phyloP scores from a whole-genome alignment of 2,797 vertebrate genomes.

The Thunnus albacares region DNA sequence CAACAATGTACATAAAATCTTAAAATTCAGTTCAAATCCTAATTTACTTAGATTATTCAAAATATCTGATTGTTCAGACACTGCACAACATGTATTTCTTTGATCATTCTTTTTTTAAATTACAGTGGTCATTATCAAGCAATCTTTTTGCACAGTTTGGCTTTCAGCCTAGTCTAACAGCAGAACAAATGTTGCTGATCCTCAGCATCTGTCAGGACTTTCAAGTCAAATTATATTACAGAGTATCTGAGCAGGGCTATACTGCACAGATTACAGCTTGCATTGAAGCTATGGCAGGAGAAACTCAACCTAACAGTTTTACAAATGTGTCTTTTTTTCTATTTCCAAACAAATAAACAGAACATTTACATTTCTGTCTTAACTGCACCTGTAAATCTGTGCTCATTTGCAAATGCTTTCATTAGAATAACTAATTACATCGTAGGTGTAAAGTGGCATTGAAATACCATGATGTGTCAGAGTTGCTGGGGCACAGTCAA shows the following conservation, averaged over 20 bases:
- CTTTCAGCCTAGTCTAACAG: background rate
- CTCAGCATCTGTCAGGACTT: constrained; percentile 2
- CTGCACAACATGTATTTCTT: too few species aligned
- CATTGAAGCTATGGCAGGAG: background rate
- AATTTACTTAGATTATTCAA: background rate
- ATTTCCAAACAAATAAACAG: constrained; percentile 7
- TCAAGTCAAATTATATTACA: background rate
- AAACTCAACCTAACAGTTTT: background rate
- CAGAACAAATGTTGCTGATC: constrained; percentile 2
- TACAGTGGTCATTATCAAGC: background rate
- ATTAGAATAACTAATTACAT: constrained; percentile 7
- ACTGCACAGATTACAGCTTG: background rate
- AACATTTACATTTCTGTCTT: background rate
- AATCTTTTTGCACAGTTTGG: background rate
- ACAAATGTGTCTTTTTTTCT: background rate
- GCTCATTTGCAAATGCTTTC: background rate
- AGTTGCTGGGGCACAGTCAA: background rate
- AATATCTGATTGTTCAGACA: background rate
- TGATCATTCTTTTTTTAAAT: too few species aligned
- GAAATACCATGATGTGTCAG: background rate
- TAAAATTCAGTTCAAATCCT: background rate
- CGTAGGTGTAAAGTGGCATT: background rate
- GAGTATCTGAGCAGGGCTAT: background rate
- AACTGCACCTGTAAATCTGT: background rate
- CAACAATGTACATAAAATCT: background rate